Evolutionary conservation across 2,113 vertebrate genomes (phyloP).

Genomic region (Scortum barcoo): DNA sequence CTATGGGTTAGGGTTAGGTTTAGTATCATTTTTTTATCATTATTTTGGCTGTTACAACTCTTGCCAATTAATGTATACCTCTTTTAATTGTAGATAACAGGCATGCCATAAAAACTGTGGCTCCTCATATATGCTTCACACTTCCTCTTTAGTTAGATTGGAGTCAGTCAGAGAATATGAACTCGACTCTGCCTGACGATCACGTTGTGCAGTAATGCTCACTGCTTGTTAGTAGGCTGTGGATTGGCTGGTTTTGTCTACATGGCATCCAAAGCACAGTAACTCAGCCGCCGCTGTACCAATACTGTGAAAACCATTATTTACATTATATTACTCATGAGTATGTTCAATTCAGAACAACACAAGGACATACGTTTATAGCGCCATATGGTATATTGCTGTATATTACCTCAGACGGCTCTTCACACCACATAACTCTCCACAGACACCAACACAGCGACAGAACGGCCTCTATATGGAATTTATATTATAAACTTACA

Average conservation of each 20-base stretch:
- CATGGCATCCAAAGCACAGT: background rate
- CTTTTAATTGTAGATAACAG: background rate
- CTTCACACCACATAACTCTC: constrained; percentile 35
- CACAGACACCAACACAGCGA: constrained; percentile 35
- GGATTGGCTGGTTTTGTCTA: background rate
- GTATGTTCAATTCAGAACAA: background rate
- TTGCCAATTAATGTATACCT: background rate
- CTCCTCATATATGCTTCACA: background rate
- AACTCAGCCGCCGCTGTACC: background rate
- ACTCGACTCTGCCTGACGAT: background rate
- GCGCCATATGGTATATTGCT: background rate
- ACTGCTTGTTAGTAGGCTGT: background rate
- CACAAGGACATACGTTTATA: background rate
- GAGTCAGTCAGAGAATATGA: background rate
- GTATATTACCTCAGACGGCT: background rate
- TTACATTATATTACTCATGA: constrained; percentile 13
- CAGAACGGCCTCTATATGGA: constrained; percentile 31
- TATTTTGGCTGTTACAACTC: background rate
- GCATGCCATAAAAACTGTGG: background rate
- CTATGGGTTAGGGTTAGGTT: no score
- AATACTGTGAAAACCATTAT: constrained; percentile 10
- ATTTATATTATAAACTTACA: constrained; percentile 83
- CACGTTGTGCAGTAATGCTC: background rate
- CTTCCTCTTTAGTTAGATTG: background rate
- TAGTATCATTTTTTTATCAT: no score